phyloP scores from a whole-genome alignment of 2,888 invertebrate genomes.

The Nomada fucata region DNA sequence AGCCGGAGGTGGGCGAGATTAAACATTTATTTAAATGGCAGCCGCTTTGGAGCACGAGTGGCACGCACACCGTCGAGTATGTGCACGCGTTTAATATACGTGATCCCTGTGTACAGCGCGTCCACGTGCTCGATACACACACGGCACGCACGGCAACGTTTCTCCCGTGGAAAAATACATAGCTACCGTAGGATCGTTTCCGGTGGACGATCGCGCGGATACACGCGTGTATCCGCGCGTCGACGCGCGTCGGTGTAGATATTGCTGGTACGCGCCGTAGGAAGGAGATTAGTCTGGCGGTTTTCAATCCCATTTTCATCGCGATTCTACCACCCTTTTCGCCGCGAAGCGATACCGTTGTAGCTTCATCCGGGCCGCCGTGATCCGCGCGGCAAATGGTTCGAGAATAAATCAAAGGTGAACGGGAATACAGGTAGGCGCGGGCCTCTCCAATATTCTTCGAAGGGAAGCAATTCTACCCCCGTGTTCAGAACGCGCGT shows the following conservation, averaged over 20 bases:
- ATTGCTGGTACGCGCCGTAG: conserved; percentile 68
- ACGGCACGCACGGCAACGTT: background rate
- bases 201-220: conserved; percentile 51
- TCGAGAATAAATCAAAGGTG: conserved; percentile 77
- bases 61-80: conserved; percentile 68
- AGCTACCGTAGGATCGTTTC: conserved; percentile 56
- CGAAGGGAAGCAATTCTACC: background rate
- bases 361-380: conserved; percentile 63
- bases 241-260: conserved; percentile 56
- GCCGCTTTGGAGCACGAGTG: conserved; percentile 75
- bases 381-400: conserved; percentile 66
- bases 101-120: conserved; percentile 22
- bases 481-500: too few relatives aligned
- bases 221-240: conserved; percentile 53
- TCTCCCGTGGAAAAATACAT: conserved; percentile 57
- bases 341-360: conserved; percentile 68
- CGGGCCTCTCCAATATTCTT: conserved; percentile 30
- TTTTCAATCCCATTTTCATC: conserved; percentile 84
- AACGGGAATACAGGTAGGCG: conserved; percentile 15
- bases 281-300: conserved; percentile 82
- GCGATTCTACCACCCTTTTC: conserved; percentile 68
- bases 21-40: conserved; percentile 84
- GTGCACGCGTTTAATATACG: conserved; percentile 70
- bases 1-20: conserved; percentile 79
- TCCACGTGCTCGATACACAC: background rate